These are phyloP conservation scores for Rhinogobius similis DNA, from an alignment of 2,113 vertebrate species.

Conservation along the genomic window DNA sequence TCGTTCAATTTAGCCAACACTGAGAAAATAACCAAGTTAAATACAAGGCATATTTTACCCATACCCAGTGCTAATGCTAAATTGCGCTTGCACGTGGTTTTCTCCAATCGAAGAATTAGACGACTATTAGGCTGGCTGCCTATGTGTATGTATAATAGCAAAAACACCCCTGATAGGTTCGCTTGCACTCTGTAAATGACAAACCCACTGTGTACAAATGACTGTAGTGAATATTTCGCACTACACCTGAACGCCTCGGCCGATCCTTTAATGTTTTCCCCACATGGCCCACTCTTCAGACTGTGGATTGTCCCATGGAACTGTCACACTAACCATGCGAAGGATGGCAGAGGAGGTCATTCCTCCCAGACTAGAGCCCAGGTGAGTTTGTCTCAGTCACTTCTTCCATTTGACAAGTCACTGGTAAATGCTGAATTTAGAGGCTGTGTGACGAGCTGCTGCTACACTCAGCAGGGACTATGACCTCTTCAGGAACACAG, in stretches of 20 bases:
- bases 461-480: too few relatives aligned
- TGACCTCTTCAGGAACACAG: not conserved
- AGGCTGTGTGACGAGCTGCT: not conserved
- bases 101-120: not conserved
- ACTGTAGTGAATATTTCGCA: not conserved
- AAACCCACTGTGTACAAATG: accelerated
- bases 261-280: not conserved
- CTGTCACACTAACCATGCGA: conserved; percentile 36
- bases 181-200: not conserved
- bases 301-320: not conserved
- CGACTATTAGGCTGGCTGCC: too few relatives aligned
- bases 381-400: conserved; percentile 28
- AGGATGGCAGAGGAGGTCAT: conserved; percentile 66
- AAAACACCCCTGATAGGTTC: not conserved
- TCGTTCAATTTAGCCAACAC: too few relatives aligned
- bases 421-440: not conserved
- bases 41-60: too few relatives aligned
- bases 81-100: not conserved
- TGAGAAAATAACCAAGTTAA: too few relatives aligned
- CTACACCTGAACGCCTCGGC: conserved; percentile 28
- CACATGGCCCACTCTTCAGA: not conserved
- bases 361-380: conserved; percentile 27
- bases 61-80: too few relatives aligned
- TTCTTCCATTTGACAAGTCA: not conserved
- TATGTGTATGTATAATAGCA: too few relatives aligned